These are phyloP conservation scores for Nasonia vitripennis DNA, from an alignment of 1,140 invertebrate species.

Conservation along the genomic window DNA sequence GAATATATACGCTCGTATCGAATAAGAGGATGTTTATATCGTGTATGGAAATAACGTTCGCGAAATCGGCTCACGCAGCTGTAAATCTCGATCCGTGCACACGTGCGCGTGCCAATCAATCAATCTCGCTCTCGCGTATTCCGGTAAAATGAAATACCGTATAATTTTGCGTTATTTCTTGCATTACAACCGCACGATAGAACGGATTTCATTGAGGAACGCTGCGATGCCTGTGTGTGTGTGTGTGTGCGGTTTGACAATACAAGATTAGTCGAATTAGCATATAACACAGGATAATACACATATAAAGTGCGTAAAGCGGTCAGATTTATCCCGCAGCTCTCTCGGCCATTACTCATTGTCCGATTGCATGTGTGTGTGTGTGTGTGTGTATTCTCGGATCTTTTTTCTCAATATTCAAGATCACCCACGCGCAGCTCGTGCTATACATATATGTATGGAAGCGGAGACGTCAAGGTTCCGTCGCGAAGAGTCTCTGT, in stretches of 20 bases:
- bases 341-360: conserved; percentile 65
- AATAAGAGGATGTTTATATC: no score
- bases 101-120: no score
- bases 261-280: no score
- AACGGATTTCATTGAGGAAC: neutral
- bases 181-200: neutral
- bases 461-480: neutral
- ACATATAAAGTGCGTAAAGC: no score
- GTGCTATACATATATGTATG: conserved; percentile 43
- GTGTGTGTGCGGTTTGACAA: no score
- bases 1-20: no score
- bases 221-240: no score
- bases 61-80: no score
- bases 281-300: neutral
- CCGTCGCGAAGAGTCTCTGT: conserved; percentile 5
- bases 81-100: no score
- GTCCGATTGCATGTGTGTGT: no score
- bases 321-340: conserved; percentile 60
- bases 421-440: conserved; percentile 61
- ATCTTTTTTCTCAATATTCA: conserved; percentile 68
- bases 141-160: conserved; percentile 6
- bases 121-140: neutral
- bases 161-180: neutral
- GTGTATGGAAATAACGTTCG: no score
- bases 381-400: conserved; percentile 51